A percentile compares a stretch with the other conserved stretches of the same genome.
Conservation (phyloP, 1,140 invertebrate genomes). For the Artemia franciscana region DNA sequence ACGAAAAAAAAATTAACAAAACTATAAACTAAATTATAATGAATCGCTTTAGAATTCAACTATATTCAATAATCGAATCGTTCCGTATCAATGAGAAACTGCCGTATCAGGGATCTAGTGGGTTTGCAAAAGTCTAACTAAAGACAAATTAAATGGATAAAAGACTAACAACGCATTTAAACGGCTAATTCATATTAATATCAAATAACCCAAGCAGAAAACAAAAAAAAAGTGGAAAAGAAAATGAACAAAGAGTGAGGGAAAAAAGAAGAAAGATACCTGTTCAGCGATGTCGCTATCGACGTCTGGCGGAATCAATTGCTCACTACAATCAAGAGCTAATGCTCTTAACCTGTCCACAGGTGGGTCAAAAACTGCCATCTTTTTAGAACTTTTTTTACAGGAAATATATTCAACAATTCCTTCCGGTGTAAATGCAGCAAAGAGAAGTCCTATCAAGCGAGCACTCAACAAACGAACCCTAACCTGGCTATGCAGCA, state of each 20-base stretch:
- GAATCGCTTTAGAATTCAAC: too few species aligned
- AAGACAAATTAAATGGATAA: too few species aligned
- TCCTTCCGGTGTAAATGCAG: slow-evolving; percentile 31
- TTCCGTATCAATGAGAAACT: too few species aligned
- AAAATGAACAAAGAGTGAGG: too few species aligned
- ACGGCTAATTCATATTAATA: not conserved
- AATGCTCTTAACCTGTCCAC: slow-evolving; percentile 33
- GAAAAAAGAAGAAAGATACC: slow-evolving; percentile 11
- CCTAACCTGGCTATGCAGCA: slow-evolving; percentile 41
- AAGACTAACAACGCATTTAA: too few species aligned
- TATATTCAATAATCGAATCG: too few species aligned
- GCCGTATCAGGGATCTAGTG: too few species aligned
- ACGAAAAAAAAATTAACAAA: too few species aligned
- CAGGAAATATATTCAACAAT: slow-evolving; percentile 19
- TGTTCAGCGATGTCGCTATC: slow-evolving; percentile 18
- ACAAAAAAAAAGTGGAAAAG: too few species aligned
- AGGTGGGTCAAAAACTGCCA: slow-evolving; percentile 33
- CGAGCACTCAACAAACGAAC: slow-evolving; percentile 47
- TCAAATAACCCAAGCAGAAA: not conserved
- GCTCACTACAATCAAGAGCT: slow-evolving; percentile 41
- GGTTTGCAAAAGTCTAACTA: too few species aligned
- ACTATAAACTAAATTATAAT: too few species aligned
- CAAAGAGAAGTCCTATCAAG: slow-evolving; percentile 42
- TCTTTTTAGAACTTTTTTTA: slow-evolving; percentile 3
- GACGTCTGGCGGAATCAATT: slow-evolving; percentile 31